Conservation (phyloP, 2,888 invertebrate genomes). For the Apodemia hepburni region DNA sequence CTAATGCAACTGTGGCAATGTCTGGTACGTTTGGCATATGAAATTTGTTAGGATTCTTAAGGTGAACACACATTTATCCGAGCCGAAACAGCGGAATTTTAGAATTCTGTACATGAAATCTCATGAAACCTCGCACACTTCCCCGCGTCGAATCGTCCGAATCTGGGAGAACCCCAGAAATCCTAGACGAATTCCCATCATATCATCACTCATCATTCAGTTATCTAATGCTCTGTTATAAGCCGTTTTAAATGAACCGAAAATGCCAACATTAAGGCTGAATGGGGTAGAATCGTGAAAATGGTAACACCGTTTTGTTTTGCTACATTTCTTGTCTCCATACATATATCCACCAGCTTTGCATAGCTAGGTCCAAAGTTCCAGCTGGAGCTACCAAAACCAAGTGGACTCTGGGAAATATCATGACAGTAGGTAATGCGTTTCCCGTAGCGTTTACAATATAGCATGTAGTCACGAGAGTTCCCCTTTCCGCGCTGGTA, state of each 20-base stretch:
- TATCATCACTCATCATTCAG: constrained; percentile 46
- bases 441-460: constrained; percentile 3
- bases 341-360: constrained; percentile 45
- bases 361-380: constrained; percentile 42
- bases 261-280: constrained; percentile 38
- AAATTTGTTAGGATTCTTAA: neutral
- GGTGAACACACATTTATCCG: no score
- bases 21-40: neutral
- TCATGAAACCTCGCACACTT: no score
- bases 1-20: neutral
- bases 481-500: neutral
- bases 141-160: no score
- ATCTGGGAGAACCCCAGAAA: no score
- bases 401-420: constrained; percentile 32
- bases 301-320: constrained; percentile 40
- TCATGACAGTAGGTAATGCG: constrained; percentile 3
- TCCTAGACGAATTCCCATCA: no score
- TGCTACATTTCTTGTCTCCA: constrained; percentile 31
- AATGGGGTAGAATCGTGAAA: constrained; percentile 49
- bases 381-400: constrained; percentile 43
- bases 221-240: constrained; percentile 36
- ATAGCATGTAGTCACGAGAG: neutral
- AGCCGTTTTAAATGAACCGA: constrained; percentile 19
- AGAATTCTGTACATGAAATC: no score
- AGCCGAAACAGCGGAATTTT: no score